phyloP scores from a whole-genome alignment of 2,888 invertebrate genomes.

The Leptarthrus brevirostris region DNA sequence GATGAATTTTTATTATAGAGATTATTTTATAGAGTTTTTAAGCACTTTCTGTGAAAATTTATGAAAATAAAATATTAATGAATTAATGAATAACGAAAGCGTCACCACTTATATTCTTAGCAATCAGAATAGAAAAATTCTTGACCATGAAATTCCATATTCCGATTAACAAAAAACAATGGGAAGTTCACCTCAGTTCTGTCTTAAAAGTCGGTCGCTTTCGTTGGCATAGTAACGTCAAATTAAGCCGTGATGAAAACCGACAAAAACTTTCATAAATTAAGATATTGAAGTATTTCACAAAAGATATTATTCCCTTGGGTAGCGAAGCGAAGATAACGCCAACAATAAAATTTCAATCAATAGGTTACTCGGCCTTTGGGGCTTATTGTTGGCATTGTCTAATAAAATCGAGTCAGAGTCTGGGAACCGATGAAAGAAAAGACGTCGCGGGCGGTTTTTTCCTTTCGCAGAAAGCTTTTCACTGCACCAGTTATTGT shows the following conservation, averaged over 20 bases:
- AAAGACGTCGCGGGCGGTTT: neutral
- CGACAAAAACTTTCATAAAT: neutral
- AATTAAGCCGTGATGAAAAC: neutral
- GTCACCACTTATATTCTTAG: too few relatives aligned
- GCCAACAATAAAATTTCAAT: conserved; percentile 5
- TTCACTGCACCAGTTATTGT: conserved; percentile 1
- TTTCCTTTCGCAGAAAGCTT: neutral
- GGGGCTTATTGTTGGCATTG: neutral
- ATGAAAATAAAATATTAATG: too few relatives aligned
- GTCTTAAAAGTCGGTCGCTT: neutral
- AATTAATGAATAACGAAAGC: too few relatives aligned
- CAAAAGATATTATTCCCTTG: neutral
- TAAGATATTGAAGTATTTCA: neutral
- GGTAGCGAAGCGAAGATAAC: conserved; percentile 4
- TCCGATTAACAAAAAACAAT: too few relatives aligned
- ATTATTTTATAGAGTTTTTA: too few relatives aligned
- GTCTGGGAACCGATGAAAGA: neutral
- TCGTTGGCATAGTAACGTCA: neutral
- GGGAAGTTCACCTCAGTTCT: too few relatives aligned
- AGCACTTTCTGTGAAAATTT: too few relatives aligned
- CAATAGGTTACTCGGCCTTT: conserved; percentile 17
- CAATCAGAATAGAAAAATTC: too few relatives aligned
- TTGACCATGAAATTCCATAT: too few relatives aligned
- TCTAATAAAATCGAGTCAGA: neutral
- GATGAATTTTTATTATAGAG: too few relatives aligned